Conservation (phyloP, 2,888 invertebrate genomes). For the Camptogramma bilineatum region DNA sequence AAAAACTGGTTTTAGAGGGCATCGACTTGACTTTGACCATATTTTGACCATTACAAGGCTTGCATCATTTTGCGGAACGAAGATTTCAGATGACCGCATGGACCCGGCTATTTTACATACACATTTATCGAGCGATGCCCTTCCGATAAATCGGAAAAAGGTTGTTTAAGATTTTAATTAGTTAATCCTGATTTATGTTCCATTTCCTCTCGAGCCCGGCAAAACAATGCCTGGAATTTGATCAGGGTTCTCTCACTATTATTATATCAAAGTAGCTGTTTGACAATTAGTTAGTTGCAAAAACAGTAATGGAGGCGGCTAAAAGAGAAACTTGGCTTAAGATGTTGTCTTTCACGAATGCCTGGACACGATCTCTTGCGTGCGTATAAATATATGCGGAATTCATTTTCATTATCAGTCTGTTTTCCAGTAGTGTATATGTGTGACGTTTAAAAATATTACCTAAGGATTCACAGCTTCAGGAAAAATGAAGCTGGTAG, state of each 20-base stretch:
- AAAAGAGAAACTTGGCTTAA: conserved; percentile 73
- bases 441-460: conserved; percentile 72
- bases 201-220: conserved; percentile 4
- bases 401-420: conserved; percentile 84
- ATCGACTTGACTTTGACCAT: conserved; percentile 73
- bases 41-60: conserved; percentile 68
- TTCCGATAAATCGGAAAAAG: conserved; percentile 45
- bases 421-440: conserved; percentile 71
- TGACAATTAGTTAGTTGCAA: conserved; percentile 33
- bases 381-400: conserved; percentile 84
- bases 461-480: conserved; percentile 64
- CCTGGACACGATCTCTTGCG: conserved; percentile 74
- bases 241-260: conserved; percentile 15
- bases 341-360: conserved; percentile 80
- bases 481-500: conserved; percentile 80
- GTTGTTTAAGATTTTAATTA: conserved; percentile 55
- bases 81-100: conserved; percentile 58
- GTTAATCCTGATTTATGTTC: conserved; percentile 41
- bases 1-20: conserved; percentile 68
- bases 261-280: conserved; percentile 17
- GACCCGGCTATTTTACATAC: conserved; percentile 59
- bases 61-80: conserved; percentile 67
- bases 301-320: conserved; percentile 43
- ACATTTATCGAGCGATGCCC: conserved; percentile 61
- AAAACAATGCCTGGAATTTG: conserved; percentile 10